Percentiles rank a stretch among this genome's conserved stretches.
These are phyloP conservation scores for Amiota minor DNA, from an alignment of 2,888 invertebrate genomes.

Conservation along the genomic window DNA sequence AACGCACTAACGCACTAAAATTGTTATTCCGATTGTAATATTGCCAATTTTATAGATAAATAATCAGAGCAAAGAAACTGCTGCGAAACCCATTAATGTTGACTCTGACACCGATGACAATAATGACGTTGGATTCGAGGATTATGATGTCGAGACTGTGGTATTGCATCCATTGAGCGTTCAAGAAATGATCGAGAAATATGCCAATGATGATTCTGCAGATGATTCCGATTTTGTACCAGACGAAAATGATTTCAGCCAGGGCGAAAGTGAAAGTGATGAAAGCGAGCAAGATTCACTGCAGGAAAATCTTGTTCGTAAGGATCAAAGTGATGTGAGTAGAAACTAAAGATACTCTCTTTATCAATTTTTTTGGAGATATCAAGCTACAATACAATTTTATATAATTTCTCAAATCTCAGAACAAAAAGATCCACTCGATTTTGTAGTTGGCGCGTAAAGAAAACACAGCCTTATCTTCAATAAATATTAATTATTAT, in stretches of 20 bases:
- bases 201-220: constrained; percentile 60
- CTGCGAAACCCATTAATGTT: not conserved
- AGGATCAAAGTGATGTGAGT: constrained; percentile 36
- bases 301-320: constrained; percentile 15
- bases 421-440: too few relatives aligned
- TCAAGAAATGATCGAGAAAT: constrained; percentile 64
- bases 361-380: too few relatives aligned
- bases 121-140: constrained; percentile 24
- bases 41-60: not conserved
- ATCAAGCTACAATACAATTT: too few relatives aligned
- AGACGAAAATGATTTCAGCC: constrained; percentile 45
- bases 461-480: too few relatives aligned
- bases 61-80: not conserved
- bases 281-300: constrained; percentile 32
- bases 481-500: too few relatives aligned
- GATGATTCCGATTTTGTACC: constrained; percentile 69
- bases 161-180: constrained; percentile 56
- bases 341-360: not conserved
- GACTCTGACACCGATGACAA: not conserved
- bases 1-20: not conserved
- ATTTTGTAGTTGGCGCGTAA: too few relatives aligned
- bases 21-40: too few relatives aligned
- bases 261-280: constrained; percentile 27
- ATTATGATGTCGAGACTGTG: constrained; percentile 48
- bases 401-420: too few relatives aligned